A percentile compares a stretch with the other conserved stretches of the same genome.
phyloP scores from a whole-genome alignment of 2,888 invertebrate species.

The Aromia moschata region DNA sequence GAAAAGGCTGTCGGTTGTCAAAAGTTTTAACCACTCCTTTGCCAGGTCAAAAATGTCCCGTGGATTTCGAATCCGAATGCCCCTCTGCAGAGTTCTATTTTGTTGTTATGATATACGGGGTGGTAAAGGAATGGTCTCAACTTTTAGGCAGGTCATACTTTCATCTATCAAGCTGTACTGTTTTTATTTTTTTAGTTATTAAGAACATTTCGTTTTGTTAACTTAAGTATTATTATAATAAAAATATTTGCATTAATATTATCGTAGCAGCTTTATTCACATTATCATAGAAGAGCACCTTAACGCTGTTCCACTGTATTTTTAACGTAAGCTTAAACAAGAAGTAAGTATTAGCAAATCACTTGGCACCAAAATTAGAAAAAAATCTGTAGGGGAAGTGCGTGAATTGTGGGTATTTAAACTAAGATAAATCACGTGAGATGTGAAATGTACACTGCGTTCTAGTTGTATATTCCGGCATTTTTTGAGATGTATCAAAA shows the following conservation, averaged over 20 bases:
- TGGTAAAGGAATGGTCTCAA: slow-evolving; percentile 5
- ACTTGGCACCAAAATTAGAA: not conserved
- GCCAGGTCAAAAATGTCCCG: not conserved
- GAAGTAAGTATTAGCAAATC: not conserved
- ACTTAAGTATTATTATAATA: slow-evolving; percentile 30
- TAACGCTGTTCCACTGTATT: slow-evolving; percentile 7
- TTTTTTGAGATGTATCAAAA: no score
- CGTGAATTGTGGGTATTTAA: not conserved
- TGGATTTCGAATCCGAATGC: no score
- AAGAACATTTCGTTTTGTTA: slow-evolving; percentile 32
- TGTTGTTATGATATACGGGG: not conserved
- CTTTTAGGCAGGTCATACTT: slow-evolving; percentile 20
- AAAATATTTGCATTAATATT: slow-evolving; percentile 39
- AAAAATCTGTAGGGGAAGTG: not conserved
- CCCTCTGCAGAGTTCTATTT: not conserved
- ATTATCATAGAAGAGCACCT: slow-evolving; percentile 25
- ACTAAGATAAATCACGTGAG: not conserved
- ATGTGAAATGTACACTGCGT: not conserved
- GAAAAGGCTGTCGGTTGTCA: slow-evolving; percentile 22
- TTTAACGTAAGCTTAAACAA: slow-evolving; percentile 6
- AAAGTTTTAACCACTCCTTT: slow-evolving; percentile 14
- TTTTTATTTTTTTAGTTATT: slow-evolving; percentile 34
- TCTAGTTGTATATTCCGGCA: not conserved
- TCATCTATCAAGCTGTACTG: slow-evolving; percentile 20
- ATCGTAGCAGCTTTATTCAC: slow-evolving; percentile 37